Conservation (phyloP, 2,797 vertebrate species). For the Artibeus jamaicensis region DNA sequence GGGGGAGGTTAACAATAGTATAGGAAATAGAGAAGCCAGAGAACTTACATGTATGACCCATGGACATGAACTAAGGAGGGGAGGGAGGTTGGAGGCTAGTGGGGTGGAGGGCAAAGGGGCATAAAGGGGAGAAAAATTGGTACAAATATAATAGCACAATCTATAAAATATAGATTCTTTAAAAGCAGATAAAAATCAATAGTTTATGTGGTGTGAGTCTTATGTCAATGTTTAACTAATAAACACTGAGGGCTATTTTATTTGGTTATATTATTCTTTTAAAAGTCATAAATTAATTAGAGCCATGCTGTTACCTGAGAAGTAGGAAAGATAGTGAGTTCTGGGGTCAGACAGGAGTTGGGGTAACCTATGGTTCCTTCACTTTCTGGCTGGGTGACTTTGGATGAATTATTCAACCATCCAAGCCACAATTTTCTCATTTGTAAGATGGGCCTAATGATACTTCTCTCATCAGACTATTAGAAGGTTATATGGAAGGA, state of each 20-base stretch:
- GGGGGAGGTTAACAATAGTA: no score
- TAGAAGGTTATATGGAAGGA: not conserved
- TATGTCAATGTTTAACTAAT: not conserved
- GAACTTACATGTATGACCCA: no score
- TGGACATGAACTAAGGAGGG: no score
- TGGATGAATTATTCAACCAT: not conserved
- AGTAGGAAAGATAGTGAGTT: not conserved
- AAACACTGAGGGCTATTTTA: not conserved
- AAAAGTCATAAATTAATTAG: not conserved
- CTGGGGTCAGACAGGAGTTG: not conserved
- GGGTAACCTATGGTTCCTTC: not conserved
- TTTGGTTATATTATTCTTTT: constrained; percentile 21
- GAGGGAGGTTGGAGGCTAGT: no score
- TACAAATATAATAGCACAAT: no score
- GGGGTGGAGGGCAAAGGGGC: no score
- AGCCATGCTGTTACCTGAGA: not conserved
- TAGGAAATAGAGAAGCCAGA: no score
- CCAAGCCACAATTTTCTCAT: not conserved
- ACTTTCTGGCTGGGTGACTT: not conserved
- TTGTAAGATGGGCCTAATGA: not conserved
- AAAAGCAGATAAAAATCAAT: not conserved
- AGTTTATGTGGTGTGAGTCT: not conserved
- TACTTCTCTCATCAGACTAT: not conserved
- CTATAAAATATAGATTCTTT: no score
- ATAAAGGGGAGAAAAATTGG: no score